Percentiles rank a stretch among this genome's conserved stretches.
These are phyloP conservation scores for Dryoscopus gambensis DNA, from an alignment of 2,113 vertebrate genomes.

Conservation along the genomic window DNA sequence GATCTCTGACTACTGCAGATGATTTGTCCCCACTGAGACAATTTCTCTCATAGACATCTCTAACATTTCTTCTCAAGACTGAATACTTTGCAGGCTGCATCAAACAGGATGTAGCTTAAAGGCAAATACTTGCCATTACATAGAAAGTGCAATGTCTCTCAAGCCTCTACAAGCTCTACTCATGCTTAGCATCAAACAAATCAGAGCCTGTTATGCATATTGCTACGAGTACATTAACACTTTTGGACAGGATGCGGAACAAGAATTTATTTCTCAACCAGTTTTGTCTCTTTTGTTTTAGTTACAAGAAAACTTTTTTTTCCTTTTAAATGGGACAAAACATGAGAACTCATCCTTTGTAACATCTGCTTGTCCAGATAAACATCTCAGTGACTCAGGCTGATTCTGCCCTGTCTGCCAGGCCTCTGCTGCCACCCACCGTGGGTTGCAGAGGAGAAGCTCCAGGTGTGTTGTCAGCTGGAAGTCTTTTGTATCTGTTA, in stretches of 20 bases:
- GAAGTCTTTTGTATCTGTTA: neutral
- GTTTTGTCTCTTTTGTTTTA: neutral
- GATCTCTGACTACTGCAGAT: neutral
- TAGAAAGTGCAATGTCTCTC: neutral
- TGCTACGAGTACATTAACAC: neutral
- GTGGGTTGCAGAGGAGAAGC: conserved; percentile 2
- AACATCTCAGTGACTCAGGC: neutral
- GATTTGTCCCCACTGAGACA: neutral
- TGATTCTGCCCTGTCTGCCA: neutral
- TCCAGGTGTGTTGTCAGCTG: neutral
- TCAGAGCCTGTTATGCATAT: neutral
- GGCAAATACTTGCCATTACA: neutral
- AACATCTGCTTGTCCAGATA: neutral
- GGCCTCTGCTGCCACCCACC: conserved; percentile 44
- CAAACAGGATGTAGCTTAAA: neutral
- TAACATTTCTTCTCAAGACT: neutral
- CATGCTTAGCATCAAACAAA: neutral
- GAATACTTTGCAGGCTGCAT: neutral
- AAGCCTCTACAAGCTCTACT: neutral
- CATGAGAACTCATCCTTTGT: neutral
- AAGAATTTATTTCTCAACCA: neutral
- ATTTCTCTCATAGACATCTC: neutral
- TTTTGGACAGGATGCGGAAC: neutral
- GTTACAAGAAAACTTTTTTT: neutral
- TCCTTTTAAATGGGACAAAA: neutral